Base-by-base conservation (phyloP, 2,113 vertebrate genomes). In the Prochilodus magdalenae region DNA sequence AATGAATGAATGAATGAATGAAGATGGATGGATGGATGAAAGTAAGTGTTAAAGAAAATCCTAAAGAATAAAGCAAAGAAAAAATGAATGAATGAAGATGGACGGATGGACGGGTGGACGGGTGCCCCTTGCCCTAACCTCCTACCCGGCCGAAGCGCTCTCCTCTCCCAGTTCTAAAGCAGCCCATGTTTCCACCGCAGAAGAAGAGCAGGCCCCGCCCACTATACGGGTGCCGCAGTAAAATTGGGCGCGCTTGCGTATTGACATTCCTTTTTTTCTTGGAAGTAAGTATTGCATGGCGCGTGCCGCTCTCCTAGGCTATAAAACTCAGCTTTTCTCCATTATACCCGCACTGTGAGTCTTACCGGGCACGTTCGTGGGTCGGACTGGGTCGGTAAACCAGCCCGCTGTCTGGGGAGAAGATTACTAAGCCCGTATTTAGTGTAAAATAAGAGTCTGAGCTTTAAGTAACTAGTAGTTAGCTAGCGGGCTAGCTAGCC, bases 261-360 rank as follows among this genome's bases (percentile, higher is more conserved):
- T 44, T 90, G 22, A 87, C 88, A 90, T 87, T 91, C 92, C 92
- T 94, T 94, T 94, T 94, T 94, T 92, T 92, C 92, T 94, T 91
- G 93, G 92, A 94, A 94, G 95, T 95, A 93, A 94, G 94, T 91
- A 90, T 87, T 89, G 93, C 93, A 92, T 91, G 94, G 92, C 93
- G 92, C 91, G 92, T 90, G 93, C 91, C 90, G 91, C 89, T 91
- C 87, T 89, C 92, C 85, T 81, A 70, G 83, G 83, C 75, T 49
- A 53, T 85, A 87, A 89, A 88, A 33, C 16, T 20, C 44, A 22
- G 29, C 57, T n/a, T 84, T 59, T 79, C 12, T 73, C 71, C 67
- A 74, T 67, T 73, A 33, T 4, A 51, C 3, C 7, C 24, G 29
- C 16, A 15, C 40, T 4, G 27, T 16, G n/a, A 8, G 18, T 27